Evolutionary conservation across 1,140 invertebrate species (phyloP), one percentile per base, ranked within the genome.

Genomic region (Pemphigus obesinymphae): DNA sequence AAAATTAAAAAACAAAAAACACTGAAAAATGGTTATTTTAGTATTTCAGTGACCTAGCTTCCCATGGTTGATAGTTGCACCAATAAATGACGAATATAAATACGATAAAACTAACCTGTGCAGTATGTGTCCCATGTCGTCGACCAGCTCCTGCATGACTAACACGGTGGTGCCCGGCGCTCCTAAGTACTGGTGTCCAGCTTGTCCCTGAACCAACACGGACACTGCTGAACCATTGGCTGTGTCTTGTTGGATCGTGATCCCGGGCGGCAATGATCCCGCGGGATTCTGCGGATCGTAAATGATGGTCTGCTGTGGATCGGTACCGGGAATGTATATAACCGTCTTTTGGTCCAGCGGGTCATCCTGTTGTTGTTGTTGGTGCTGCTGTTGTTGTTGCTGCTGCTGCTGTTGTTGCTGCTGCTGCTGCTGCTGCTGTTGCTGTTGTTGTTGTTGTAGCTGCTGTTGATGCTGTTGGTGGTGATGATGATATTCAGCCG

Each of bases 81-180:
- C n/a, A n/a, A n/a, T n/a, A n/a, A n/a, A n/a, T n/a, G n/a, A n/a
- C n/a, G n/a, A n/a, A n/a, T n/a, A n/a, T n/a, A n/a, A n/a, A n/a
- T n/a, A n/a, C n/a, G n/a, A n/a, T n/a, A n/a, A 31, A 2, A 48
- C 55, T 61, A 15, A 80, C 76, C 76, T 80, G 76, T 80, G 55
- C 15, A 78, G 13, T 58, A 78, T 78, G 15, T 80, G 76, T 13
- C 84, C 84, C 85, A 85, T 85, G 31, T 85, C 85, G 34, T 85
- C 85, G 13, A 85, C 85, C 15, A 85, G 84, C 76, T 85, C 85
- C 15, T 85, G 85, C n/a, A 85, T 82, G 23, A 85, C 85, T 10
- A 85, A 82, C 37, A 85, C 85, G 0, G 85, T 85, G 13, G 84
- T 84, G 3, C 82, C 84, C 7, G 85, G 83, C 13, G 83, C 75